Percentiles rank a stretch among this genome's conserved stretches.
Evolutionary conservation across 2,888 invertebrate species (phyloP).

Genomic region (Ecliptopera silaceata): DNA sequence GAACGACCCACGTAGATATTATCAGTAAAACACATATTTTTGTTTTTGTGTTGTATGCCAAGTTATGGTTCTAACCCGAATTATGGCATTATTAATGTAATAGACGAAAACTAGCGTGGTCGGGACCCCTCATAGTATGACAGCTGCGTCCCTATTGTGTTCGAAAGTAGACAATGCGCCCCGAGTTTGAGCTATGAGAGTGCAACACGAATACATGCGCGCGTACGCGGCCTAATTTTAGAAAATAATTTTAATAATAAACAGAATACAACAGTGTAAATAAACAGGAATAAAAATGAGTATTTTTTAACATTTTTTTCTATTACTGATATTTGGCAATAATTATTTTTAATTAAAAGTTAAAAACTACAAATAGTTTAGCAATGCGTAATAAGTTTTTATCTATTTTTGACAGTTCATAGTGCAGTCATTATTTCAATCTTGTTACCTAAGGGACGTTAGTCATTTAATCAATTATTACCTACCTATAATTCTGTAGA

Average conservation of each 20-base stretch:
- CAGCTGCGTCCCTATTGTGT: conserved; percentile 52
- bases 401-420: too few species aligned
- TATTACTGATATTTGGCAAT: too few species aligned
- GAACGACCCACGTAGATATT: conserved; percentile 46
- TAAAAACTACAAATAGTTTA: too few species aligned
- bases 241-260: background rate
- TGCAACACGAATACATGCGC: conserved; percentile 26
- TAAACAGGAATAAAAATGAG: too few species aligned
- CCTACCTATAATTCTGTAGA: too few species aligned
- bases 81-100: conserved; percentile 19
- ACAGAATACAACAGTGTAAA: background rate
- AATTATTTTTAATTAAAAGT: too few species aligned
- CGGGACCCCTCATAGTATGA: conserved; percentile 34
- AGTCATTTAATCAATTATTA: too few species aligned
- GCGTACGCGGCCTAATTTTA: background rate
- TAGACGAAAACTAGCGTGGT: conserved; percentile 21
- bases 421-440: too few species aligned
- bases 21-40: conserved; percentile 35
- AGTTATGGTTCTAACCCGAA: conserved; percentile 8
- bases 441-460: too few species aligned
- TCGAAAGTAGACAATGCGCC: conserved; percentile 38
- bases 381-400: too few species aligned
- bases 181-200: conserved; percentile 43
- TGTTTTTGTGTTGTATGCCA: too few species aligned
- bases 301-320: too few species aligned